Base-by-base conservation (phyloP, 2,888 invertebrate species). In the Torymus texanus region DNA sequence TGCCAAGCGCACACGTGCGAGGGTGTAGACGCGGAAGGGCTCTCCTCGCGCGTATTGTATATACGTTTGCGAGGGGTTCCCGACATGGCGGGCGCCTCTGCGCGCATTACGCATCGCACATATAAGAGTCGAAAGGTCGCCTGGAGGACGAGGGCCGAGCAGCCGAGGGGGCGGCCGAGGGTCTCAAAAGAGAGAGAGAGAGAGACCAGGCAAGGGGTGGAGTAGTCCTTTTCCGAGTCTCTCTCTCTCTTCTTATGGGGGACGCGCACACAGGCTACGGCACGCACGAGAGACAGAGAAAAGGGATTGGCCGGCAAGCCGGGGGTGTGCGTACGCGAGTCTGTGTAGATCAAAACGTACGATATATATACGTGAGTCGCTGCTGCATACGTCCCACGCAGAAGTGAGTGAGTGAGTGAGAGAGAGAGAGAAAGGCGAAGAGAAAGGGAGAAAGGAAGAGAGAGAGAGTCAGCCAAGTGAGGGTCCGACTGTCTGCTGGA, bases 71-170 rank as follows among this genome's bases (percentile, higher is more conserved):
- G 66, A 50, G 73, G 75, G 75, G 61, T 16, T 65, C 61, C 62
- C 63, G 62, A 68, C 41, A 41, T 41, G 41, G 41, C 41, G 41
- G 41, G 21, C 21, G 21, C 41, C 41, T 41, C 8, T 8, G 16
- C 51, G 61, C 61, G 11, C 56, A 61, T 62, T 18, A 55, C 75
- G 29, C 63, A 66, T 65, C 66, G 55, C 74, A 51, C 62, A 79
- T 62, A 79, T 75, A 75, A 79, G 79, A 75, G 79, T 75, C 71
- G 72, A 80, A 79, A 79, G 79, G 79, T 80, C 79, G 79, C 70
- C 65, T 51, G 50, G 75, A 79, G 79, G 79, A 79, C 75, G 59
- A 16, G 67, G n/a, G 66, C 55, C 53, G 16, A 18, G 13, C 51
- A 18, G 13, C 51, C 12, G 12, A 55, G 24, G 63, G 16, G 24